Evolutionary conservation across 2,797 vertebrate genomes (phyloP).

Genomic region (Triplophysa yarkandensis): DNA sequence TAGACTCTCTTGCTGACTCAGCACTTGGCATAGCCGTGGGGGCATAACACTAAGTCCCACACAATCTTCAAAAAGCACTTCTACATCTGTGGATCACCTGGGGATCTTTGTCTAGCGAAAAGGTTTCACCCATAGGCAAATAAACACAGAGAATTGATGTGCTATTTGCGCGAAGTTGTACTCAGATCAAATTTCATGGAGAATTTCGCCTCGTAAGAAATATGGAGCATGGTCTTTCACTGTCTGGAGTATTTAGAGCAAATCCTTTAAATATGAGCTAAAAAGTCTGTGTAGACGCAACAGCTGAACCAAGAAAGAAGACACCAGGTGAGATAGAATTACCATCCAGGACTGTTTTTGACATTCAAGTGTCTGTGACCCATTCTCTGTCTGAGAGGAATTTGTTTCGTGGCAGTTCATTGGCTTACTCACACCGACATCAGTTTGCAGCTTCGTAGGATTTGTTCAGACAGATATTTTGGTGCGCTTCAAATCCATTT

Average conservation of each 20-base stretch:
- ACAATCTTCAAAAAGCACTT: background rate
- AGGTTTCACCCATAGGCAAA: background rate
- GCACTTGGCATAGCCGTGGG: background rate
- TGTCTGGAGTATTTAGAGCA: background rate
- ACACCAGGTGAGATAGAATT: slow-evolving; percentile 54
- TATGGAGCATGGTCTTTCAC: background rate
- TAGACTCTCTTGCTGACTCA: background rate
- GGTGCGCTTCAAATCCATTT: background rate
- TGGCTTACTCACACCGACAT: background rate
- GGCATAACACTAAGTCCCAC: background rate
- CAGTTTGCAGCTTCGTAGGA: background rate
- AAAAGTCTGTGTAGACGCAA: slow-evolving; percentile 59
- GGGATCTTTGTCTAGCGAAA: background rate
- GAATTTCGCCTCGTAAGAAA: background rate
- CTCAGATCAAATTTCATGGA: background rate
- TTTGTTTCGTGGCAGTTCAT: slow-evolving; percentile 1
- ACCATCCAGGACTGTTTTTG: slow-evolving; percentile 59
- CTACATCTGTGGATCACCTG: slow-evolving; percentile 1
- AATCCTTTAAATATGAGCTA: slow-evolving; percentile 40
- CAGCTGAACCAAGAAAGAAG: slow-evolving; percentile 47
- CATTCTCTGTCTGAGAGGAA: slow-evolving; percentile 48
- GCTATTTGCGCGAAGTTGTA: too few relatives aligned
- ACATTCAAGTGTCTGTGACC: slow-evolving; percentile 49
- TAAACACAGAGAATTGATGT: background rate
- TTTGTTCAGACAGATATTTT: background rate